phyloP scores from a whole-genome alignment of 2,113 vertebrate genomes.

The Hydrochoerus hydrochaeris region DNA sequence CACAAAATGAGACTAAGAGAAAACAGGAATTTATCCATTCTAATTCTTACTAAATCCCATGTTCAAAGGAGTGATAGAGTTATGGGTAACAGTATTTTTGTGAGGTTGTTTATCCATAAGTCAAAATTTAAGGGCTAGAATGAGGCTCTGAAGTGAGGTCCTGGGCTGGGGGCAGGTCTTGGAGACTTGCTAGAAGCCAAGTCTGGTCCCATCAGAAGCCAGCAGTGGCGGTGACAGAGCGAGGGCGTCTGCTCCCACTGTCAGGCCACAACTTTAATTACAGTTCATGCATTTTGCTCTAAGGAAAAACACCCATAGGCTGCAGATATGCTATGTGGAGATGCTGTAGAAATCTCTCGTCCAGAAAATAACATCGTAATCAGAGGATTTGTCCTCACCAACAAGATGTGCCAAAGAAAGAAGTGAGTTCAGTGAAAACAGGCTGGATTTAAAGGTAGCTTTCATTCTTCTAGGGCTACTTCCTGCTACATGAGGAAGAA shows the following conservation, averaged over 20 bases:
- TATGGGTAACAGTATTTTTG: not conserved
- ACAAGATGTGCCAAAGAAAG: not conserved
- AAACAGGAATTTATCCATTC: not conserved
- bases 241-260: not conserved
- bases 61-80: not conserved
- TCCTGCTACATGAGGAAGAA: not conserved
- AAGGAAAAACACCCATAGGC: not conserved
- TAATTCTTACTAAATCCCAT: not conserved
- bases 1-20: not conserved
- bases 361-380: conserved; percentile 11
- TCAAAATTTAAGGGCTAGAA: not conserved
- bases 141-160: not conserved
- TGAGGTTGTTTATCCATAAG: not conserved
- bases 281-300: not conserved
- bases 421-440: not conserved
- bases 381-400: not conserved
- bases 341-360: not conserved
- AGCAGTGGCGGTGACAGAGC: rapidly evolving
- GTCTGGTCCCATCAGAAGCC: not conserved
- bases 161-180: not conserved
- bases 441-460: not conserved
- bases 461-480: not conserved
- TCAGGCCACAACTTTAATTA: not conserved
- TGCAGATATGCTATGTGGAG: not conserved
- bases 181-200: not conserved